Percentiles rank a stretch among this genome's conserved stretches.
Conservation (phyloP, 2,888 invertebrate species). For the Leptinotarsa juncta region DNA sequence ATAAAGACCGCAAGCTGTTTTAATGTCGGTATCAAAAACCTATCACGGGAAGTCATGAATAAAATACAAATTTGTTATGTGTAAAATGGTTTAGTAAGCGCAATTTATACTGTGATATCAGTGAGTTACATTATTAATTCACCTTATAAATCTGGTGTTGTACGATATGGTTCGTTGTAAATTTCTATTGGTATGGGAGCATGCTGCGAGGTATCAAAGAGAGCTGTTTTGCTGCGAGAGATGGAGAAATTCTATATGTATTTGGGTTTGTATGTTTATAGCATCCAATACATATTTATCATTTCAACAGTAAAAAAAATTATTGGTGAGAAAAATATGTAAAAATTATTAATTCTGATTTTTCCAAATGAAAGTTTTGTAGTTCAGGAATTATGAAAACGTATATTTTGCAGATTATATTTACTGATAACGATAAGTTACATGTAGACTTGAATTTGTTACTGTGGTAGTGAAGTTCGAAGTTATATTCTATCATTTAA, state of each 20-base stretch:
- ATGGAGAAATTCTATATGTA: constrained; percentile 50
- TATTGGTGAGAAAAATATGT: no score
- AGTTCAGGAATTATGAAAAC: no score
- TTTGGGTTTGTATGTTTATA: constrained; percentile 44
- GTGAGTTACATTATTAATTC: constrained; percentile 57
- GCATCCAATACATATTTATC: constrained; percentile 41
- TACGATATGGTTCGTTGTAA: constrained; percentile 53
- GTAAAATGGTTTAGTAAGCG: constrained; percentile 55
- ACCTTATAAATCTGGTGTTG: constrained; percentile 55
- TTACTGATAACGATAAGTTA: no score
- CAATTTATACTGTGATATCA: constrained; percentile 52
- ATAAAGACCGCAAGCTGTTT: constrained; percentile 56
- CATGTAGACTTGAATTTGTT: no score
- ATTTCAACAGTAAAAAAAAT: constrained; percentile 36
- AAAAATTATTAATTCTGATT: no score
- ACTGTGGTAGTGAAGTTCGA: no score
- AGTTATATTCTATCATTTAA: no score
- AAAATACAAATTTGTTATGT: constrained; percentile 62
- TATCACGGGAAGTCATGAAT: constrained; percentile 60
- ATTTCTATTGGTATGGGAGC: constrained; percentile 50
- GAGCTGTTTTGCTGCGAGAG: constrained; percentile 51
- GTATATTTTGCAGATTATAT: no score
- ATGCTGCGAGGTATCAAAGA: constrained; percentile 54
- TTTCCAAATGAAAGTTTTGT: no score
- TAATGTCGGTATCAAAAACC: constrained; percentile 58